Conservation (phyloP, 2,113 vertebrate genomes). For the Sebastes schlegelii region DNA sequence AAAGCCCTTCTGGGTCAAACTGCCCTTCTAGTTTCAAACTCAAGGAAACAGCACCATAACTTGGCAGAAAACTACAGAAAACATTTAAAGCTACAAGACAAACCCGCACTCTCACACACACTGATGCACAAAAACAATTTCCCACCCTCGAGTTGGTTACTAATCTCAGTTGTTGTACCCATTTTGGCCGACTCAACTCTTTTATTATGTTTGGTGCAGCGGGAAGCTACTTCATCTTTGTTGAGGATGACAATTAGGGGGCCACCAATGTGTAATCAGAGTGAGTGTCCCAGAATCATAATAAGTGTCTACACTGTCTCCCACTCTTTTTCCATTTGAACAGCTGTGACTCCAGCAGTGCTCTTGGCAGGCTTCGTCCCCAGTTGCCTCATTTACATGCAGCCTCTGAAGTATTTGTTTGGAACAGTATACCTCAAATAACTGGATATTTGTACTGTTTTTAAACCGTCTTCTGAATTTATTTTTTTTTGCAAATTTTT, state of each 20-base stretch:
- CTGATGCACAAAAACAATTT: conserved; percentile 2
- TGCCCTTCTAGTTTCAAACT: conserved; percentile 47
- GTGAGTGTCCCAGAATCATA: conserved; percentile 68
- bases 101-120: neutral
- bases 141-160: conserved; percentile 15
- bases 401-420: conserved; percentile 60
- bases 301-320: conserved; percentile 65
- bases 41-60: conserved; percentile 20
- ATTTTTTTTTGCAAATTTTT: neutral
- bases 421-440: conserved; percentile 46
- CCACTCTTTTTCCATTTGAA: conserved; percentile 64
- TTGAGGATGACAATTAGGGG: conserved; percentile 68
- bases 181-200: conserved; percentile 39
- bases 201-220: conserved; percentile 52
- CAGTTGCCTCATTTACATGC: conserved; percentile 69
- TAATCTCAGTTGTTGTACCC: conserved; percentile 35
- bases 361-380: conserved; percentile 68
- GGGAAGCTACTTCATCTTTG: conserved; percentile 65
- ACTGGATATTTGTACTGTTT: conserved; percentile 32
- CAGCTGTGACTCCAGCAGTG: conserved; percentile 77
- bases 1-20: conserved; percentile 56
- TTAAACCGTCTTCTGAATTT: neutral
- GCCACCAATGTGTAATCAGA: conserved; percentile 69
- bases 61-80: conserved; percentile 15
- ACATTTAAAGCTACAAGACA: conserved; percentile 5